These are phyloP conservation scores for Drosophila quinaria DNA, from an alignment of 2,888 invertebrate species.

Conservation along the genomic window DNA sequence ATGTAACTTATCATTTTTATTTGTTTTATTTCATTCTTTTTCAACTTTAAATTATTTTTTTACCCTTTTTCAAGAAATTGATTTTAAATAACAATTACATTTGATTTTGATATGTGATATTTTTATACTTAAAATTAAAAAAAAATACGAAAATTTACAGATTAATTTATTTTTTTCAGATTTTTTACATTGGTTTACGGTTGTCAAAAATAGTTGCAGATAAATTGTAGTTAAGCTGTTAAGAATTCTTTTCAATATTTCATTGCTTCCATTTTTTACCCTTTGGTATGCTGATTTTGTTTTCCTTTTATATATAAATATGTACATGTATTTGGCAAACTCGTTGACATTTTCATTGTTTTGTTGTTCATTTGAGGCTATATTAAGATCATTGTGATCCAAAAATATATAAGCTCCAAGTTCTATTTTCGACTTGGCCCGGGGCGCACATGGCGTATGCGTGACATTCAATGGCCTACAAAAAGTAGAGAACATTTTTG, in stretches of 20 bases:
- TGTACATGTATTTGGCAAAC: background rate
- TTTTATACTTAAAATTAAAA: too few species aligned
- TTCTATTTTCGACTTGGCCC: slow-evolving; percentile 29
- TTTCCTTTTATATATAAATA: background rate
- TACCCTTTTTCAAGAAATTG: too few species aligned
- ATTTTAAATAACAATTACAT: too few species aligned
- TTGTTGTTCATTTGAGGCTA: background rate
- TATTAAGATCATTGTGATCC: slow-evolving; percentile 12
- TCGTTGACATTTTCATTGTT: slow-evolving; percentile 14
- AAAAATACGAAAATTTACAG: too few species aligned
- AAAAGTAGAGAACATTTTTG: slow-evolving; percentile 15
- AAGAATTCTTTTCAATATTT: background rate
- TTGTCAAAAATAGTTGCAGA: background rate
- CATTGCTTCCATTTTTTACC: background rate
- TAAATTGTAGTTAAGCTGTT: background rate
- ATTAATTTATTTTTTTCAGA: too few species aligned
- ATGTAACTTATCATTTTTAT: too few species aligned
- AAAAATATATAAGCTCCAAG: slow-evolving; percentile 45
- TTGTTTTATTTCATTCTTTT: background rate
- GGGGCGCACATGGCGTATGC: slow-evolving; percentile 28
- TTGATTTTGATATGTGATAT: too few species aligned
- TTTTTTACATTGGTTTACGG: background rate
- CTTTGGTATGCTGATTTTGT: background rate
- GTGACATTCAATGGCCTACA: slow-evolving; percentile 18
- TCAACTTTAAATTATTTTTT: too few species aligned